These are phyloP conservation scores for Anadara kagoshimensis DNA, from an alignment of 1,140 invertebrate species.

Conservation along the genomic window DNA sequence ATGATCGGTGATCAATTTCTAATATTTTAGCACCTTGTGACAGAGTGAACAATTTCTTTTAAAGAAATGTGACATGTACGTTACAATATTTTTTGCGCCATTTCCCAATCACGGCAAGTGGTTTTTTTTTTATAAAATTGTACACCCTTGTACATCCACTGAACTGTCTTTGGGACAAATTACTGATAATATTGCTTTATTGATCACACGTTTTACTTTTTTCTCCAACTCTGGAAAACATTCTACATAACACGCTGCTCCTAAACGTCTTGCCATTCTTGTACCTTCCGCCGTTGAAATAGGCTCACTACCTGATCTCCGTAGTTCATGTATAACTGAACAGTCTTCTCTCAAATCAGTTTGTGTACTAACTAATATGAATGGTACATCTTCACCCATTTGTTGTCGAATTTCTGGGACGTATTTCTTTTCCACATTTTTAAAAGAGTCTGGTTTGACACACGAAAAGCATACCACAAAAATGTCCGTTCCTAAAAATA, in stretches of 20 bases:
- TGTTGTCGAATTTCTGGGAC: slow-evolving; percentile 50
- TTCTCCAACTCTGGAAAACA: slow-evolving; percentile 73
- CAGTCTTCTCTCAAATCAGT: slow-evolving; percentile 53
- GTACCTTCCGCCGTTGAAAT: slow-evolving; percentile 41
- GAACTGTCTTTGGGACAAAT: slow-evolving; percentile 18
- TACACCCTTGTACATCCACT: slow-evolving; percentile 20
- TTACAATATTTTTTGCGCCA: too few species aligned
- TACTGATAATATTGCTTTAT: slow-evolving; percentile 54
- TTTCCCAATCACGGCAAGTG: too few species aligned
- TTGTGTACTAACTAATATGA: slow-evolving; percentile 61
- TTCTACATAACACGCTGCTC: slow-evolving; percentile 56
- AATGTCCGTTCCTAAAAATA: slow-evolving; percentile 53
- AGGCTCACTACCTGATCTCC: slow-evolving; percentile 29
- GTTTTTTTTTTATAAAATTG: slow-evolving; percentile 32
- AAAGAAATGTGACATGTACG: too few species aligned
- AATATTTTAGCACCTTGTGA: too few species aligned
- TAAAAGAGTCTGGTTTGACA: slow-evolving; percentile 53
- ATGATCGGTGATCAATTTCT: too few species aligned
- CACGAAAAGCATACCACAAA: slow-evolving; percentile 66
- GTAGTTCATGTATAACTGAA: slow-evolving; percentile 35
- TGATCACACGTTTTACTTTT: slow-evolving; percentile 48
- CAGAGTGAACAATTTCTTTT: too few species aligned
- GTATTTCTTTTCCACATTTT: slow-evolving; percentile 61
- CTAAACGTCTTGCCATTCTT: slow-evolving; percentile 41
- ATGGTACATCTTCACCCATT: slow-evolving; percentile 44